These are phyloP conservation scores for Neomorphus geoffroyi DNA, from an alignment of 2,797 vertebrate species.

Conservation along the genomic window DNA sequence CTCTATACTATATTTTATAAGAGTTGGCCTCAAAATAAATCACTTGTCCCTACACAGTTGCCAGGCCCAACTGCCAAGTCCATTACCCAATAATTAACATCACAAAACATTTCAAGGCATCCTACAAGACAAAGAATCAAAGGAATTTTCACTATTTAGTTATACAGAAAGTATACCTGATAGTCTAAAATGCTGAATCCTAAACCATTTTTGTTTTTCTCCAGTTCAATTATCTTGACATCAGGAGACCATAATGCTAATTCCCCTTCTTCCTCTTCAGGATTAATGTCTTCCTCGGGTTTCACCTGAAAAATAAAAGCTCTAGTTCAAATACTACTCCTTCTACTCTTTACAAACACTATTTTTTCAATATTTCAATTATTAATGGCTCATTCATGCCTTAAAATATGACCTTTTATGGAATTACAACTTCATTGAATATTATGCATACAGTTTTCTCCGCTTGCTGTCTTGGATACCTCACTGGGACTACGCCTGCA, in stretches of 20 bases:
- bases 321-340: not conserved
- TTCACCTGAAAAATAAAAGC: constrained; percentile 66
- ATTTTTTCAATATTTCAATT: not conserved
- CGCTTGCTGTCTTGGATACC: not conserved
- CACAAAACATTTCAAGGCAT: not conserved
- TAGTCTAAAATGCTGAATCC: constrained; percentile 99
- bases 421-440: not conserved
- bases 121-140: not conserved
- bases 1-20: not conserved
- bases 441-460: not conserved
- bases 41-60: not conserved
- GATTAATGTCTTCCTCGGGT: constrained; percentile 13
- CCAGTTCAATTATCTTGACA: constrained; percentile 84
- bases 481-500: not conserved
- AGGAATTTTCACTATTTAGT: not conserved
- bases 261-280: constrained; percentile 85
- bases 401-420: not conserved
- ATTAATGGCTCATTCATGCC: not conserved
- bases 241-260: constrained; percentile 92
- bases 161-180: constrained; percentile 81
- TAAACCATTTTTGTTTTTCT: constrained; percentile 87
- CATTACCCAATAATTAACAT: not conserved
- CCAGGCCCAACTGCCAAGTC: not conserved
- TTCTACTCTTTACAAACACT: not conserved
- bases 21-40: not conserved